These are phyloP conservation scores for Sphaeramia orbicularis DNA, from an alignment of 2,797 vertebrate genomes.

Conservation along the genomic window DNA sequence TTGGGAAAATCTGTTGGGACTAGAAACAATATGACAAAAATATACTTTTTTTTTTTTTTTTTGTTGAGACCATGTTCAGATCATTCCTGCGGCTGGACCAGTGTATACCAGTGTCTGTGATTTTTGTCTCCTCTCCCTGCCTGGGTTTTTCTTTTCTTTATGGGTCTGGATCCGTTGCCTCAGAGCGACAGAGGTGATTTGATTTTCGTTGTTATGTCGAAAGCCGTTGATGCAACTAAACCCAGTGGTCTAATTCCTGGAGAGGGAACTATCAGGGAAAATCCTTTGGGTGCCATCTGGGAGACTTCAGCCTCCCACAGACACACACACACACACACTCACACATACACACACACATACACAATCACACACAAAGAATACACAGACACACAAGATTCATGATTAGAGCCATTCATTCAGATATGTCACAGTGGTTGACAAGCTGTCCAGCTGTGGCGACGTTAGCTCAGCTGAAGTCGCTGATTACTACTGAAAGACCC, in stretches of 20 bases:
- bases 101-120: too few species aligned
- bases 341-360: conserved; percentile 20
- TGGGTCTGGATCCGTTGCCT: conserved; percentile 13
- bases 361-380: conserved; percentile 42
- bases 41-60: not conserved
- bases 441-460: conserved; percentile 74
- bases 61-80: not conserved
- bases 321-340: conserved; percentile 23
- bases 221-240: conserved; percentile 76
- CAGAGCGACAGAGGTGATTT: conserved; percentile 69
- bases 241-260: conserved; percentile 80
- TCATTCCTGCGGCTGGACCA: not conserved
- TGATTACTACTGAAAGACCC: conserved; percentile 75
- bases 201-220: conserved; percentile 67
- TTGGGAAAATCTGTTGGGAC: conserved; percentile 18
- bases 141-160: conserved; percentile 27
- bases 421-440: conserved; percentile 77
- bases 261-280: conserved; percentile 76
- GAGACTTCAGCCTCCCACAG: conserved; percentile 57
- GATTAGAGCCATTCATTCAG: conserved; percentile 75
- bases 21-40: too few species aligned
- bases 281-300: conserved; percentile 81
- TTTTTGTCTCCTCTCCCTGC: too few species aligned
- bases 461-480: conserved; percentile 60
- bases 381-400: conserved; percentile 38